These are phyloP conservation scores for Herpetotheres cachinnans DNA, from an alignment of 2,113 vertebrate genomes.

Conservation along the genomic window DNA sequence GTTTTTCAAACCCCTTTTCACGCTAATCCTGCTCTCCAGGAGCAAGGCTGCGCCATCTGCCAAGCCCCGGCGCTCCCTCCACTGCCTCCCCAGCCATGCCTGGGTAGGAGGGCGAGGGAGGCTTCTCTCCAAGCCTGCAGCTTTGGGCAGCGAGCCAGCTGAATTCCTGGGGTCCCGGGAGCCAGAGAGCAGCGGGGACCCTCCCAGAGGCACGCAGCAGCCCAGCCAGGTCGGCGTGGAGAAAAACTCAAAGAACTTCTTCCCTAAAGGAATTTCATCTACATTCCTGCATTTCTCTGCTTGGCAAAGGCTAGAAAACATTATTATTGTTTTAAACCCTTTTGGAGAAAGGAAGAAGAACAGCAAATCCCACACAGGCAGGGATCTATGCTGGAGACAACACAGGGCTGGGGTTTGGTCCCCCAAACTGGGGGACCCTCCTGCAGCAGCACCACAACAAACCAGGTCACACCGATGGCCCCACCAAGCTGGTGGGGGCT, in stretches of 20 bases:
- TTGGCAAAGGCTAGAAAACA: background rate
- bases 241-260: background rate
- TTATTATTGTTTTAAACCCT: background rate
- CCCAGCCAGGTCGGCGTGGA: background rate
- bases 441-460: background rate
- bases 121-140: background rate
- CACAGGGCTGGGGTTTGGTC: accelerated
- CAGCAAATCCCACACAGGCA: accelerated
- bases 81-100: background rate
- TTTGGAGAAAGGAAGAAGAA: background rate
- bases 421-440: background rate
- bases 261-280: background rate
- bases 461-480: background rate
- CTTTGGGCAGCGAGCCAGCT: background rate
- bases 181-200: background rate
- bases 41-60: background rate
- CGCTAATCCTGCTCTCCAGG: accelerated
- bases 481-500: background rate
- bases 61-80: background rate
- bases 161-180: background rate
- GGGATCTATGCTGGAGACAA: background rate
- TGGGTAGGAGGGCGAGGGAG: background rate
- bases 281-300: background rate
- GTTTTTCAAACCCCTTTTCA: background rate
- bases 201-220: background rate